These are phyloP conservation scores for Trogon melanurus DNA, from an alignment of 2,113 vertebrate species.

Conservation along the genomic window DNA sequence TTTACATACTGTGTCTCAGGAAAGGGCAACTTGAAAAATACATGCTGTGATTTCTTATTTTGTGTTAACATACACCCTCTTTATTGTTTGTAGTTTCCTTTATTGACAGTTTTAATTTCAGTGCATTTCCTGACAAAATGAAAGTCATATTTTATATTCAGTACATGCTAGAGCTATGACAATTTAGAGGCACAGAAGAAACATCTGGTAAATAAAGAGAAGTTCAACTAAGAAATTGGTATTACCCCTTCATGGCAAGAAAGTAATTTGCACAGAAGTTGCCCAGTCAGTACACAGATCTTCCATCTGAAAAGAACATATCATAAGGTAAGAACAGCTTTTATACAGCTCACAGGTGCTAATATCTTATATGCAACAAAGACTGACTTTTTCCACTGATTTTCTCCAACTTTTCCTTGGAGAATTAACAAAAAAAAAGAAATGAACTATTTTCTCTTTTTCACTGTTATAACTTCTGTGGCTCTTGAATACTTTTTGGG, in stretches of 20 bases:
- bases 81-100: background rate
- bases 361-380: background rate
- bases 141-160: background rate
- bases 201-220: background rate
- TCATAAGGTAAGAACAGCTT: background rate
- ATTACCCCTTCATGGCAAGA: background rate
- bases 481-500: background rate
- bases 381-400: background rate
- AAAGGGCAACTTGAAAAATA: background rate
- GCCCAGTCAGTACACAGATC: background rate
- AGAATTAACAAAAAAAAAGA: background rate
- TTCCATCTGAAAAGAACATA: background rate
- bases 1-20: background rate
- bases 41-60: background rate
- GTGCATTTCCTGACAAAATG: background rate
- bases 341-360: background rate
- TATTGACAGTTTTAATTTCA: background rate
- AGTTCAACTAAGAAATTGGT: background rate
- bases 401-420: background rate
- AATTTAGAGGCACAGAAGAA: background rate
- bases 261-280: background rate
- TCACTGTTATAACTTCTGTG: background rate
- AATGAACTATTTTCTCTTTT: background rate
- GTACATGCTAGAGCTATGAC: background rate
- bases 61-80: fast-evolving